Conservation (phyloP, 2,888 invertebrate species). For the Ligdia adustata region DNA sequence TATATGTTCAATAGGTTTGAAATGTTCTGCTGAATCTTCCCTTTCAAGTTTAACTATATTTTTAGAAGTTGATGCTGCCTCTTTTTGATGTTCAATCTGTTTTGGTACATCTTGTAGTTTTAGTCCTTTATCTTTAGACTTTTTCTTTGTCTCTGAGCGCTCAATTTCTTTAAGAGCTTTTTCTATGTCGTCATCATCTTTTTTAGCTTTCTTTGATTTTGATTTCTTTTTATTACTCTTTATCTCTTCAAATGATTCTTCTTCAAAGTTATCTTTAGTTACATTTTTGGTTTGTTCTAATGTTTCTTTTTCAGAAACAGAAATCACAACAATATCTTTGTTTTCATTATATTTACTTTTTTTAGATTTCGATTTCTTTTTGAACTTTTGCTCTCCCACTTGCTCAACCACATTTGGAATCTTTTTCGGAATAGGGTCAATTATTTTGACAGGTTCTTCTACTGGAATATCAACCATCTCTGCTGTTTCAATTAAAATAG, state of each 20-base stretch:
- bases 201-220: conserved; percentile 57
- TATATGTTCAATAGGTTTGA: conserved; percentile 62
- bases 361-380: conserved; percentile 46
- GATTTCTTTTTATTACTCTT: conserved; percentile 59
- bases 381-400: conserved; percentile 37
- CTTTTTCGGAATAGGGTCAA: conserved; percentile 40
- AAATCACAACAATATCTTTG: conserved; percentile 1
- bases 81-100: conserved; percentile 1
- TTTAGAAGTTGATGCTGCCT: conserved; percentile 1
- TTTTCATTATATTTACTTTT: conserved; percentile 15
- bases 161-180: conserved; percentile 59
- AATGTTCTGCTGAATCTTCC: conserved; percentile 33
- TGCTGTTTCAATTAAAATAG: conserved; percentile 14
- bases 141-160: conserved; percentile 50
- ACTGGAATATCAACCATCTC: conserved; percentile 27
- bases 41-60: conserved; percentile 18
- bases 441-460: conserved; percentile 35
- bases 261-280: conserved; percentile 22
- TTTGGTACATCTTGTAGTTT: conserved; percentile 33
- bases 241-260: conserved; percentile 39
- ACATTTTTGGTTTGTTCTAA: conserved; percentile 14
- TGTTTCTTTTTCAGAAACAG: conserved; percentile 12
- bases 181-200: conserved; percentile 56
- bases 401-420: conserved; percentile 43
- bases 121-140: conserved; percentile 43